Percentiles rank a stretch among this genome's conserved stretches.
phyloP scores from a whole-genome alignment of 1,140 invertebrate species.

The Formica selysi region DNA sequence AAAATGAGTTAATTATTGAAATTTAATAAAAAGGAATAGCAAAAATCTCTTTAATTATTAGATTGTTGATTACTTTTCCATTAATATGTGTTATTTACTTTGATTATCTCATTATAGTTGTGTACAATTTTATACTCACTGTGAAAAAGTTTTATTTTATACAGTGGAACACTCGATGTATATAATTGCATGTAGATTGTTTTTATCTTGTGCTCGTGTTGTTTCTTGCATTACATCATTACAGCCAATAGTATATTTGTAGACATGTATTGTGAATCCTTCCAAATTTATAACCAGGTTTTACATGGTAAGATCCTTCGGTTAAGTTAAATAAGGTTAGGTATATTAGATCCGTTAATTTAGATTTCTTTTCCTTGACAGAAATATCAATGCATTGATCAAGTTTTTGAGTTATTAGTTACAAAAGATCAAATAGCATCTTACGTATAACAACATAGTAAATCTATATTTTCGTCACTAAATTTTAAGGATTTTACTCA shows the following conservation, averaged over 20 bases:
- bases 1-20: background rate
- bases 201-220: constrained; percentile 26
- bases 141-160: background rate
- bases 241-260: background rate
- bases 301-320: background rate
- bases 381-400: background rate
- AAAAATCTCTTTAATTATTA: constrained; percentile 4
- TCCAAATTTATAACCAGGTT: background rate
- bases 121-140: background rate
- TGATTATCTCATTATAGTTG: background rate
- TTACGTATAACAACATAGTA: too few relatives aligned
- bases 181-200: background rate
- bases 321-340: background rate
- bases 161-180: background rate
- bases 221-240: background rate
- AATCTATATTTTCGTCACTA: too few relatives aligned
- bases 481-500: too few relatives aligned
- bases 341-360: background rate
- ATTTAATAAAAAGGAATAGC: background rate
- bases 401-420: background rate
- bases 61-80: background rate
- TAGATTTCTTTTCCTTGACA: background rate
- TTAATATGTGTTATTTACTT: background rate
- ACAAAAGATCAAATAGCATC: too few relatives aligned
- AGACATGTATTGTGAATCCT: background rate